Conservation (phyloP, 2,797 vertebrate genomes). For the Meda fulgida region DNA sequence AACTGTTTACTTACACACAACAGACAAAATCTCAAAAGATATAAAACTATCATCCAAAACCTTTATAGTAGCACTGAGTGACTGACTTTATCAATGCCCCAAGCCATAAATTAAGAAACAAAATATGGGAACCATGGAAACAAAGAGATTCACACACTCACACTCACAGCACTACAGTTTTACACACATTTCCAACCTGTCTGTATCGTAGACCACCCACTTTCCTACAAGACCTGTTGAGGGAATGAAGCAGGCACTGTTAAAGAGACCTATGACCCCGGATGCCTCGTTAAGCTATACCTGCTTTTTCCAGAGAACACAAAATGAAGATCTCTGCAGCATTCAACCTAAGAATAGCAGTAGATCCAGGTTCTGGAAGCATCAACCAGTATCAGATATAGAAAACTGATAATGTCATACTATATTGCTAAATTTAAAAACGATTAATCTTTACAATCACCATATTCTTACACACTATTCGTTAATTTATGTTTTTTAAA, state of each 20-base stretch:
- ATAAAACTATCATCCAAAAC: conserved; percentile 19
- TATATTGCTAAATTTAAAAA: neutral
- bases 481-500: neutral
- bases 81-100: conserved; percentile 30
- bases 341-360: neutral
- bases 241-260: neutral
- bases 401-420: neutral
- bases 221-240: conserved; percentile 4
- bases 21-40: neutral
- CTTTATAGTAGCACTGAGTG: conserved; percentile 1
- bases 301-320: conserved; percentile 8
- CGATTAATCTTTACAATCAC: neutral
- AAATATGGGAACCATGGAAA: conserved; percentile 57
- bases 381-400: neutral
- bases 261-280: neutral
- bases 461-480: neutral
- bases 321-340: neutral
- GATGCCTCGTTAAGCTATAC: neutral
- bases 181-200: neutral
- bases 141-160: conserved; percentile 31
- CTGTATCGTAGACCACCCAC: neutral
- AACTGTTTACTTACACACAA: neutral
- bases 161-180: neutral
- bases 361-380: neutral
- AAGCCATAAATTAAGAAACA: conserved; percentile 33